A percentile compares a stretch with the other conserved stretches of the same genome.
Evolutionary conservation across 2,797 vertebrate species (phyloP).

Genomic region (Rallus crepitans): DNA sequence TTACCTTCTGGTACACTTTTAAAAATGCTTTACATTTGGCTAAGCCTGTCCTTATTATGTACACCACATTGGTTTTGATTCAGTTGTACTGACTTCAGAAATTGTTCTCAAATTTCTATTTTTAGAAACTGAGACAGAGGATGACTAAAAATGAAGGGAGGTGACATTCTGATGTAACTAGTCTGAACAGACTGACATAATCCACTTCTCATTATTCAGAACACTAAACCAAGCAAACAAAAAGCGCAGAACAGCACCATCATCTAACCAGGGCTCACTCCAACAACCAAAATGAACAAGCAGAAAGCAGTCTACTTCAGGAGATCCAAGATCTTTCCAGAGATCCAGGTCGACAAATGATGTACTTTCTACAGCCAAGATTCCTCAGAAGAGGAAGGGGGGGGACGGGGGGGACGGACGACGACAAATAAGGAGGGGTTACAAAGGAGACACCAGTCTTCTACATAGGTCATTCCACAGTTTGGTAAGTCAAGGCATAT

Average conservation of each 20-base stretch:
- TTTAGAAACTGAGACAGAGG: background rate
- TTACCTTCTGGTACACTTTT: background rate
- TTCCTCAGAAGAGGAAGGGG: background rate
- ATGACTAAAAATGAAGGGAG: background rate
- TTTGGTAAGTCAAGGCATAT: background rate
- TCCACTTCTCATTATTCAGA: background rate
- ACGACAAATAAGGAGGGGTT: too few relatives aligned
- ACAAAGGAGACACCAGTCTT: background rate
- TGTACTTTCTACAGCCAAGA: background rate
- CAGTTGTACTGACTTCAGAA: background rate
- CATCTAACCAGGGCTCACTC: background rate
- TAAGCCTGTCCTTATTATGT: background rate
- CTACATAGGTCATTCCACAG: background rate
- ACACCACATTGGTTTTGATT: background rate
- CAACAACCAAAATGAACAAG: background rate
- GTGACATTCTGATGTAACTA: background rate
- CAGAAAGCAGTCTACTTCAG: background rate
- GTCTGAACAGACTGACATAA: background rate
- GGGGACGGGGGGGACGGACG: too few relatives aligned
- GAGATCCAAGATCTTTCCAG: background rate
- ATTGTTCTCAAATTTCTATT: background rate
- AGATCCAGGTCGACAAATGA: background rate
- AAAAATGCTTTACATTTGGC: background rate
- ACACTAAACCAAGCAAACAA: background rate
- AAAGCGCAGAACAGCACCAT: background rate